Evolutionary conservation across 2,888 invertebrate species (phyloP), one percentile per base, ranked within the genome.

Genomic region (Dynastes tityus): DNA sequence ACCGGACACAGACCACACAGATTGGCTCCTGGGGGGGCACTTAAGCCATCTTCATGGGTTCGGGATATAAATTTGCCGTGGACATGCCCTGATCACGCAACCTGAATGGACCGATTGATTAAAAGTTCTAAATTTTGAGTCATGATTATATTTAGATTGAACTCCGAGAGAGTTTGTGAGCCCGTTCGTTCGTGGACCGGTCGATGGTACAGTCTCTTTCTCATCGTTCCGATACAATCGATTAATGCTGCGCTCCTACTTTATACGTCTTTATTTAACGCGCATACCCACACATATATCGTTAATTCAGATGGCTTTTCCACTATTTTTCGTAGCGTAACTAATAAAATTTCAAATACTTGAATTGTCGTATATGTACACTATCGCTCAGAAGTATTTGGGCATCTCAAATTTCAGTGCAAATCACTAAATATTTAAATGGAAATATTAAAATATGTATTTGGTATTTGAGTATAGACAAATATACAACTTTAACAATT

Each of bases 1-100:
- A 83, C 80, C 81, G 81, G 79, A 85, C 84, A 84, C 61, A 79
- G 80, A 79, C 82, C 81, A 86, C 85, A 83, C 85, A 84, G 84
- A 85, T 84, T 83, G 87, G 87, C 86, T 87, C 87, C 88, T 87
- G 88, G 88, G 88, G 87, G 88, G 88, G 87, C 87, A 86, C 84
- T 86, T 85, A 85, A 87, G 85, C 85, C 86, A 85, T 84, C 84
- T 84, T 88, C 88, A 87, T 87, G 83, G 87, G 87, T 82, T 86
- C 85, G 83, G 85, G 84, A 86, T 86, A 87, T 87, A 87, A 87
- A 87, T 87, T 87, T 85, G 84, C 84, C 83, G 84, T 83, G 82
- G 85, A 85, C 86, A 82, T 85, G 84, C 83, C 83, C 86, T 83
- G 86, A 86, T 86, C 86, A 86, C 86, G 86, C 86, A 86, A 86